Percentiles rank a stretch among this genome's conserved stretches.
Evolutionary conservation across 2,797 vertebrate genomes (phyloP).

Genomic region (Sebastes alutus): DNA sequence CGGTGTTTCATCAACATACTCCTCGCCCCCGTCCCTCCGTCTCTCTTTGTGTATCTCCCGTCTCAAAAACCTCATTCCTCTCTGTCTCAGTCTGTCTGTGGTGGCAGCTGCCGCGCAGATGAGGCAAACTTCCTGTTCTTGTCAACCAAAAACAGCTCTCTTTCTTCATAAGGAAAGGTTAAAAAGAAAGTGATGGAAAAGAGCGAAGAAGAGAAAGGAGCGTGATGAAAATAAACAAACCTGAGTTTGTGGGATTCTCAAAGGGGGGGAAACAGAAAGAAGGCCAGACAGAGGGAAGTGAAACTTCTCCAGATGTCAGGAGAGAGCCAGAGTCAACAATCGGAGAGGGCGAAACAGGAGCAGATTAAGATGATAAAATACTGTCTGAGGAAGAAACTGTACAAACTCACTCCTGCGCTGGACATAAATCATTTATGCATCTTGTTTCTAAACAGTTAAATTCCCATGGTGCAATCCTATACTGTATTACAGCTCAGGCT

Average conservation of each 20-base stretch:
- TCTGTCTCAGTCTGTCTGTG: slow-evolving; percentile 8
- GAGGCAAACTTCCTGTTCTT: slow-evolving; percentile 41
- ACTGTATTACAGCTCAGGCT: slow-evolving; percentile 35
- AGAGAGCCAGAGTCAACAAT: slow-evolving; percentile 60
- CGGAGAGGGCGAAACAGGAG: slow-evolving; percentile 15
- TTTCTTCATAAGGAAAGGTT: background rate
- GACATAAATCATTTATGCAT: slow-evolving; percentile 1
- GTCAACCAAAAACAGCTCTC: slow-evolving; percentile 16
- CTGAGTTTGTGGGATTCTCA: slow-evolving; percentile 19
- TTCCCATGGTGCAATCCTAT: slow-evolving; percentile 21
- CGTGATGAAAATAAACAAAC: slow-evolving; percentile 34
- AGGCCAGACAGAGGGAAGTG: background rate
- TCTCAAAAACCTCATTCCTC: slow-evolving; percentile 7
- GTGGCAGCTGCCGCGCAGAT: slow-evolving; percentile 65
- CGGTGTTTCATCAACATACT: slow-evolving; percentile 17
- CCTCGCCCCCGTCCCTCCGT: background rate
- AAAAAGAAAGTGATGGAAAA: background rate
- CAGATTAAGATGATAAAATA: slow-evolving; percentile 22
- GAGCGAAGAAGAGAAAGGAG: background rate
- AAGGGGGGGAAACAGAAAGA: background rate
- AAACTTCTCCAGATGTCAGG: slow-evolving; percentile 37
- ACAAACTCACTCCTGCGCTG: background rate
- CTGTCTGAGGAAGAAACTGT: background rate
- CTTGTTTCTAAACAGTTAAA: background rate
- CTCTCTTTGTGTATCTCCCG: slow-evolving; percentile 23